Percentiles rank a stretch among this genome's conserved stretches.
Conservation (phyloP, 2,888 invertebrate species). For the Tenthredo notha region DNA sequence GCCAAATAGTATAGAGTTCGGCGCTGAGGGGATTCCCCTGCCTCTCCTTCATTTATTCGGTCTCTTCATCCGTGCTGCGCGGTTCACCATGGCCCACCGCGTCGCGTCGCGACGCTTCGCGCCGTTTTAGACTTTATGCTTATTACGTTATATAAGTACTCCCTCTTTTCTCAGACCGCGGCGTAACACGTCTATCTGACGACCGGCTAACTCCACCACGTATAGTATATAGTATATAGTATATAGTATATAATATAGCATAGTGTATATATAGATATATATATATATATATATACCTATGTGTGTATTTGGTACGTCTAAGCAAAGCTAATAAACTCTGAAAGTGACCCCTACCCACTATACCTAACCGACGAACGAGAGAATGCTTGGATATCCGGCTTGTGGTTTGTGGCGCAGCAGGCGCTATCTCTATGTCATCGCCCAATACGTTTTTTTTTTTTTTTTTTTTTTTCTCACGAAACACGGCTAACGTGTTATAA, state of each 20-base stretch:
- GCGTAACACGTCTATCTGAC: not conserved
- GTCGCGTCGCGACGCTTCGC: not conserved
- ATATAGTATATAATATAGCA: no score
- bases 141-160: conserved; percentile 21
- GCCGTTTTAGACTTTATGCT: conserved; percentile 13
- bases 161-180: not conserved
- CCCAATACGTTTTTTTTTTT: not conserved
- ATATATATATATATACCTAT: not conserved
- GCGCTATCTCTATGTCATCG: conserved; percentile 16
- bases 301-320: not conserved
- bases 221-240: not conserved
- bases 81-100: not conserved
- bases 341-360: conserved; percentile 39
- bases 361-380: not conserved
- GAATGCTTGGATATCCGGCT: conserved; percentile 49
- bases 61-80: not conserved
- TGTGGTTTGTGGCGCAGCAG: conserved; percentile 43
- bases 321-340: conserved; percentile 50
- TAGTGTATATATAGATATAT: not conserved
- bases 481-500: not conserved
- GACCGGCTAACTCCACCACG: not conserved
- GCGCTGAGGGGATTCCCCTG: not conserved
- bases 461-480: no score
- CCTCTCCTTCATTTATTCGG: no score
- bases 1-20: not conserved